Base-by-base conservation (phyloP, 1,140 invertebrate genomes). In the Chlorops oryzae region DNA sequence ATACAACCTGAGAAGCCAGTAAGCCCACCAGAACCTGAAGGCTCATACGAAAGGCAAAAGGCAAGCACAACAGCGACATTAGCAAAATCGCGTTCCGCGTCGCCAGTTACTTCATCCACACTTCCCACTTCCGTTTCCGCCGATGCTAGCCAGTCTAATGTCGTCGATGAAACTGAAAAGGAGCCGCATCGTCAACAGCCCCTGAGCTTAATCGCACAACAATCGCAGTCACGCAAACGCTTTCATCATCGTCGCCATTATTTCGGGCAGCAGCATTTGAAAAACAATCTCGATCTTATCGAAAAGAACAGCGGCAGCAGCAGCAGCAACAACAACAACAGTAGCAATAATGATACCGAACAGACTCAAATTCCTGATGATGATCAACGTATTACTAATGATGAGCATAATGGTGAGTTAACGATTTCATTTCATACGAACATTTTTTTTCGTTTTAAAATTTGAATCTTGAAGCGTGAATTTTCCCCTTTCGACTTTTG, bases 231-330 rank as follows among this genome's bases (percentile, higher is more conserved):
- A 37, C 62, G 65, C 21, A 69, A 69, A 49, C 63, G 65, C 22
- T 69, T 69, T 42, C 63, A 69, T 46, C 65, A 69, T 59, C 65
- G 65, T 34, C 65, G 65, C 40, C 63, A 68, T 46, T 67, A 67
- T 42, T 68, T 65, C 50, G 65, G 65, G 13, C 65, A 68, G 32
- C 51, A 34, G 25, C 50, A 34, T 34, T 41, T 40, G 39, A 9
- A 32, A n/a, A 32, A 32, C 27, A 38, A 57, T 59, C n/a, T n/a
- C n/a, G n/a, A n/a, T n/a, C n/a, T 57, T 60, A 63, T 10, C 63
- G 55, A 39, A 62, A 54, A 50, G 54, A 13, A 4, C 42, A 27
- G 20, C 42, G 28, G 24, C 24, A 41, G 39, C 39, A 20, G n/a
- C 18, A n/a, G 17, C 47, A 50, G 59, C 39, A 48, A 27, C 47